Percentiles rank a stretch among this genome's conserved stretches.
Conservation (phyloP, 2,797 vertebrate species). For the Stomatorhinus walkeri region DNA sequence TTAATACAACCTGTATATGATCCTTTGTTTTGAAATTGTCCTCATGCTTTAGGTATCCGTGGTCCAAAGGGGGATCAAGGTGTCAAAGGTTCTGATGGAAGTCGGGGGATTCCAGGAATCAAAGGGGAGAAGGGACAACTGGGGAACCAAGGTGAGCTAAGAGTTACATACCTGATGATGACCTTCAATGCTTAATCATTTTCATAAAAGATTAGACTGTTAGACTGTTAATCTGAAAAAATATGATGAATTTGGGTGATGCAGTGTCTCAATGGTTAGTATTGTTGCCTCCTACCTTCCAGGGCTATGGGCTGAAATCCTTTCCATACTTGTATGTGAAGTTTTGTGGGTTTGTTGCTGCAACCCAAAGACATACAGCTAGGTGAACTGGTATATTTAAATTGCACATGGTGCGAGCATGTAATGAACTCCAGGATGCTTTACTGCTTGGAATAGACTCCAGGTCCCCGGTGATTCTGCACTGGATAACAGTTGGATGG, state of each 20-base stretch:
- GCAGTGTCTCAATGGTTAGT: background rate
- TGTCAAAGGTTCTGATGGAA: slow-evolving; percentile 26
- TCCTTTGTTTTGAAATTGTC: background rate
- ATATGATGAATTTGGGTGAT: background rate
- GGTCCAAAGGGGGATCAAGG: slow-evolving; percentile 23
- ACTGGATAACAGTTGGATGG: background rate
- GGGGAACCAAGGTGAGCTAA: slow-evolving; percentile 42
- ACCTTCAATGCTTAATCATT: background rate
- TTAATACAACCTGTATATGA: background rate
- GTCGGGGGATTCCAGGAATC: slow-evolving; percentile 17
- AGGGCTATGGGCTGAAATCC: background rate
- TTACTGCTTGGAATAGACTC: background rate
- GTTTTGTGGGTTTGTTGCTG: background rate
- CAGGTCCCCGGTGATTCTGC: background rate
- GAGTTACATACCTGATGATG: background rate
- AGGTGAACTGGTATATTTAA: background rate
- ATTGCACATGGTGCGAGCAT: background rate
- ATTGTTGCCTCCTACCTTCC: background rate
- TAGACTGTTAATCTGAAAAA: background rate
- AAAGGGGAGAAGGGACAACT: slow-evolving; percentile 37
- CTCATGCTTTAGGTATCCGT: background rate
- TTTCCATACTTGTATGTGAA: background rate
- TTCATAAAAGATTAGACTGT: background rate
- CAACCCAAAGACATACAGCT: background rate
- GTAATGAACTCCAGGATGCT: background rate